Conservation (phyloP, 1,140 invertebrate genomes). For the Bilobella aurantiaca region DNA sequence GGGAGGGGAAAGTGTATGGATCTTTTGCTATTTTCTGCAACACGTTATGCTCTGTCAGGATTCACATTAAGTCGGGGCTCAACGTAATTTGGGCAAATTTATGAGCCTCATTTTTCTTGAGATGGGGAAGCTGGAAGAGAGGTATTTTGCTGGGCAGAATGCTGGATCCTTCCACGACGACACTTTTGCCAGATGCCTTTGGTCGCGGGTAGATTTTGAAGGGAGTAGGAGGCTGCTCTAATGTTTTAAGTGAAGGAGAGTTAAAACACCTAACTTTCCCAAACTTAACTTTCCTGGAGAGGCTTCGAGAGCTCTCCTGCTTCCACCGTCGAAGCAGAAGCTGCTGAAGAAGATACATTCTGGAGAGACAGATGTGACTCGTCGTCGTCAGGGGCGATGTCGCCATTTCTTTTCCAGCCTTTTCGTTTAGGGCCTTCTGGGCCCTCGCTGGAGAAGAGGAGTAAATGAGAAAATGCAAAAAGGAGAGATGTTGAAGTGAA, state of each 20-base stretch:
- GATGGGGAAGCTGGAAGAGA: neutral
- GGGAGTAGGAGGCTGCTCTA: neutral
- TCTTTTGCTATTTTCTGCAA: slow-evolving; percentile 8
- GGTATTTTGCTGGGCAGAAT: no score
- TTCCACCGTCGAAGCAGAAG: no score
- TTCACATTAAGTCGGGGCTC: neutral
- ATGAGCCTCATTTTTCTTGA: slow-evolving; percentile 5
- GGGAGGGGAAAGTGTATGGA: neutral
- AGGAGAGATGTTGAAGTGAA: slow-evolving; percentile 1
- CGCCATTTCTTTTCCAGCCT: no score
- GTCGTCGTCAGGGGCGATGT: neutral
- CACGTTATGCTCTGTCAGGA: slow-evolving; percentile 3
- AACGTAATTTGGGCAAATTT: slow-evolving; percentile 5
- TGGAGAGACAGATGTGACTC: slow-evolving; percentile 1
- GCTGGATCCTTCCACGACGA: neutral
- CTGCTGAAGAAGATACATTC: neutral
- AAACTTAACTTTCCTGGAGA: neutral
- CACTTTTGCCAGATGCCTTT: slow-evolving; percentile 6
- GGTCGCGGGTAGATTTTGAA: neutral
- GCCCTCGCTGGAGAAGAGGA: neutral
- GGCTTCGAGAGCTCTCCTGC: no score
- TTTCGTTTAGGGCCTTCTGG: neutral
- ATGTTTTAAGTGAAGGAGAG: slow-evolving; percentile 1
- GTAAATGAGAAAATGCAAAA: slow-evolving; percentile 8
- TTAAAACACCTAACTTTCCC: neutral